Conservation (phyloP, 2,113 vertebrate genomes). For the Smithornis capensis region DNA sequence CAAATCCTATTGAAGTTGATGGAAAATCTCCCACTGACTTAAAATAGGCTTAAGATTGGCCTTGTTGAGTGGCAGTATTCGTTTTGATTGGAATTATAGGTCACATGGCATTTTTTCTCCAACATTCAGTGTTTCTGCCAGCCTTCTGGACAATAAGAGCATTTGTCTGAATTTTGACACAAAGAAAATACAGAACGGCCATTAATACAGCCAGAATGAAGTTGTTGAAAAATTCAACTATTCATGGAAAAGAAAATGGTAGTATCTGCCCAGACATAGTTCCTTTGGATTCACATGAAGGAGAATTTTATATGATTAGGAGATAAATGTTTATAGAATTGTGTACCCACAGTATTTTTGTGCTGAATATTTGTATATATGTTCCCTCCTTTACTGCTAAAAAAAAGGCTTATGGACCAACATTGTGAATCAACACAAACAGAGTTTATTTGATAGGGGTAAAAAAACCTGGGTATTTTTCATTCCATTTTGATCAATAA, state of each 20-base stretch:
- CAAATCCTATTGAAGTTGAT: slow-evolving; percentile 54
- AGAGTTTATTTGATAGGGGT: slow-evolving; percentile 19
- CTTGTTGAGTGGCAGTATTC: slow-evolving; percentile 2
- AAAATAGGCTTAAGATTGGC: slow-evolving; percentile 47
- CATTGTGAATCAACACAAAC: background rate
- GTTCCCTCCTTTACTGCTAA: background rate
- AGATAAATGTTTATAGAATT: slow-evolving; percentile 11
- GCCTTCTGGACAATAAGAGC: slow-evolving; percentile 26
- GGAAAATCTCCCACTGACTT: slow-evolving; percentile 58
- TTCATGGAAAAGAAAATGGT: slow-evolving; percentile 22
- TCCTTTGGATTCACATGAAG: slow-evolving; percentile 14
- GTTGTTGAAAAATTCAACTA: background rate
- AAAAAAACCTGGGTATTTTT: background rate
- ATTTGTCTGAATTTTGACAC: slow-evolving; percentile 53
- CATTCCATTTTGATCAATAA: background rate
- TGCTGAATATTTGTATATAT: background rate
- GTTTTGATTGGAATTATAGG: slow-evolving; percentile 50
- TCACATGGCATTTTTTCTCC: slow-evolving; percentile 49
- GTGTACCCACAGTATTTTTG: background rate
- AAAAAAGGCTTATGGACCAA: background rate
- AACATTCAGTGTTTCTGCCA: slow-evolving; percentile 49
- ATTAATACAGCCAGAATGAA: slow-evolving; percentile 14
- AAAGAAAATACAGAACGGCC: slow-evolving; percentile 42
- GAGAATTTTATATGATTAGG: background rate
- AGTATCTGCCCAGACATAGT: slow-evolving; percentile 10